Evolutionary conservation across 2,797 vertebrate genomes (phyloP).

Genomic region (Molothrus ater): DNA sequence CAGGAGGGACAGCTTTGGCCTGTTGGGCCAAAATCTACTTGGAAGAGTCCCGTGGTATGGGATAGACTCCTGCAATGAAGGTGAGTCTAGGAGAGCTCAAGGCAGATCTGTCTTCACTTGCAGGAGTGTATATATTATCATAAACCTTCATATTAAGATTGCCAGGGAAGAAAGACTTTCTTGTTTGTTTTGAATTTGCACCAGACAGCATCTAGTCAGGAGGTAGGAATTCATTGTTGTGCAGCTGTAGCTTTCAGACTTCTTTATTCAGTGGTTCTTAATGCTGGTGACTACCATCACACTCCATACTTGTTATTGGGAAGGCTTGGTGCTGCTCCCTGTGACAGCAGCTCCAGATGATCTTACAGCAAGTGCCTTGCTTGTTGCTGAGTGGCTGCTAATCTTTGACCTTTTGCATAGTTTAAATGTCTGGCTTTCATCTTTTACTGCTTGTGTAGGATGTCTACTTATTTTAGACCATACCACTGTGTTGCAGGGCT

Average conservation of each 20-base stretch:
- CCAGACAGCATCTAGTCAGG: not conserved
- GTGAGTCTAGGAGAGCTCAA: not conserved
- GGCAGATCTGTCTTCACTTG: not conserved
- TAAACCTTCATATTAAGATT: not conserved
- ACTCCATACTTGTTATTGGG: not conserved
- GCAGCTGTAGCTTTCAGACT: not conserved
- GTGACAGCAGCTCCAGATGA: not conserved
- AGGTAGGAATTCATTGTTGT: not conserved
- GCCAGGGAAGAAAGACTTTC: not conserved
- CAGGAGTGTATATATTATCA: not conserved
- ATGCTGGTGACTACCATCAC: not conserved
- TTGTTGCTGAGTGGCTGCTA: not conserved
- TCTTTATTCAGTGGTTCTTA: not conserved
- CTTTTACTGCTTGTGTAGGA: not conserved
- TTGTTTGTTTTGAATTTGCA: not conserved
- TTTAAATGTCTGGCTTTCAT: not conserved
- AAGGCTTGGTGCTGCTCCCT: not conserved
- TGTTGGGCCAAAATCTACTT: not conserved
- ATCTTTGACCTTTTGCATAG: not conserved
- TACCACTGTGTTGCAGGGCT: not conserved
- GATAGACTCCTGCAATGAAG: not conserved
- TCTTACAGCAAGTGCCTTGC: not conserved
- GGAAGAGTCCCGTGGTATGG: not conserved
- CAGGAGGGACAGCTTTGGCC: not conserved
- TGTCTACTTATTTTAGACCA: not conserved